phyloP scores from a whole-genome alignment of 2,888 invertebrate species.

The Orthosia incerta region DNA sequence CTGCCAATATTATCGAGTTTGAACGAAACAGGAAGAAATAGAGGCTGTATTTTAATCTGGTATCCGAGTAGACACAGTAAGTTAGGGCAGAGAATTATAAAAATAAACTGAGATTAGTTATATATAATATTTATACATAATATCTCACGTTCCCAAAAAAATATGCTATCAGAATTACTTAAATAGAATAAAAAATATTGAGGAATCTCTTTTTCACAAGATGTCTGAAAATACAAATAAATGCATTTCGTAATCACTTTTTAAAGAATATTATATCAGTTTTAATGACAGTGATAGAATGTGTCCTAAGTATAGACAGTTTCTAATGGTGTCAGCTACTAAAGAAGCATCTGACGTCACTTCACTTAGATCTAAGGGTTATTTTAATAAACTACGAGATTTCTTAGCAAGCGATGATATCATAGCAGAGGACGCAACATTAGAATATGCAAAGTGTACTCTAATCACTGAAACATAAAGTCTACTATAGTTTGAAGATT shows the following conservation, averaged over 20 bases:
- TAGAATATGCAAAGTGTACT: slow-evolving; percentile 44
- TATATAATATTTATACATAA: too few relatives aligned
- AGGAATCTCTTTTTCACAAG: neutral
- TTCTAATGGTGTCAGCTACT: slow-evolving; percentile 31
- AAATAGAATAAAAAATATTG: neutral
- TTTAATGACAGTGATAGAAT: slow-evolving; percentile 9
- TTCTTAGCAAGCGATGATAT: slow-evolving; percentile 64
- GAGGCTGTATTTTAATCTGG: neutral
- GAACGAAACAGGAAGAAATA: too few relatives aligned
- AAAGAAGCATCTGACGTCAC: slow-evolving; percentile 62
- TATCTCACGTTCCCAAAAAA: neutral
- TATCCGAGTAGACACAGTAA: neutral
- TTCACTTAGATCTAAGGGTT: slow-evolving; percentile 64
- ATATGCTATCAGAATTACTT: neutral
- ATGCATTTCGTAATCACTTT: neutral
- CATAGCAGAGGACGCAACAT: slow-evolving; percentile 42
- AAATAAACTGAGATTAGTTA: neutral
- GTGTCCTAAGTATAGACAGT: slow-evolving; percentile 24
- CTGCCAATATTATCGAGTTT: neutral
- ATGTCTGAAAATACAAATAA: too few relatives aligned
- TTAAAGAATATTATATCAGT: neutral
- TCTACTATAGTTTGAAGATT: slow-evolving; percentile 32
- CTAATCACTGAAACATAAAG: slow-evolving; percentile 41
- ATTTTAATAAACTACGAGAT: slow-evolving; percentile 64
- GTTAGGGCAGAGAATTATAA: neutral